Conservation (phyloP, 2,113 vertebrate genomes). For the Brachypodius melanocephalos region DNA sequence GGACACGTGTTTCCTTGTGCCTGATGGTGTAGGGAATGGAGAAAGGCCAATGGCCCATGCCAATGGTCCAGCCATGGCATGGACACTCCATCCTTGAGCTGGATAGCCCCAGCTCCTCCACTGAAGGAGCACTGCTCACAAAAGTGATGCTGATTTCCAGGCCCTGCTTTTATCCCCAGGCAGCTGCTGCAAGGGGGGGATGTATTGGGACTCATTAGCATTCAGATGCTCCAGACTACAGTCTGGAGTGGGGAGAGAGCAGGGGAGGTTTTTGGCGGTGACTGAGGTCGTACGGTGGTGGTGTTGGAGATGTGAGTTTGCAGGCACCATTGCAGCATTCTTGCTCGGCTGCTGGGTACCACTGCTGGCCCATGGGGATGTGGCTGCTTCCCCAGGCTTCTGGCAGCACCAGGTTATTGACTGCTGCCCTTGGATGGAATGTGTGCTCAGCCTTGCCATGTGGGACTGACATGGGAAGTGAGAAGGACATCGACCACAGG, state of each 20-base stretch:
- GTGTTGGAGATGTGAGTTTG: background rate
- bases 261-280: background rate
- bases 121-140: background rate
- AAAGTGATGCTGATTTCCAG: background rate
- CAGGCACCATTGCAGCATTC: background rate
- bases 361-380: accelerated
- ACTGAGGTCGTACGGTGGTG: accelerated
- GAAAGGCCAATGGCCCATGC: accelerated
- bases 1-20: background rate
- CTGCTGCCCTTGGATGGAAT: background rate
- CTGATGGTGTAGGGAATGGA: accelerated
- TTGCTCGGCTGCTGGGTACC: background rate
- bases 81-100: background rate
- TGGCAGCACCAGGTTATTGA: background rate
- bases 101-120: accelerated
- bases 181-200: background rate
- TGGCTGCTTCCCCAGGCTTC: background rate
- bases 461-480: background rate
- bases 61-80: accelerated
- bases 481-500: accelerated
- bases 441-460: accelerated
- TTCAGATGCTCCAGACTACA: background rate
- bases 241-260: background rate
- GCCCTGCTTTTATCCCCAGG: background rate
- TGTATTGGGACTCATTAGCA: background rate